Evolutionary conservation across 2,113 vertebrate species (phyloP), one percentile per base, ranked within the genome.

Genomic region (Peromyscus maniculatus): DNA sequence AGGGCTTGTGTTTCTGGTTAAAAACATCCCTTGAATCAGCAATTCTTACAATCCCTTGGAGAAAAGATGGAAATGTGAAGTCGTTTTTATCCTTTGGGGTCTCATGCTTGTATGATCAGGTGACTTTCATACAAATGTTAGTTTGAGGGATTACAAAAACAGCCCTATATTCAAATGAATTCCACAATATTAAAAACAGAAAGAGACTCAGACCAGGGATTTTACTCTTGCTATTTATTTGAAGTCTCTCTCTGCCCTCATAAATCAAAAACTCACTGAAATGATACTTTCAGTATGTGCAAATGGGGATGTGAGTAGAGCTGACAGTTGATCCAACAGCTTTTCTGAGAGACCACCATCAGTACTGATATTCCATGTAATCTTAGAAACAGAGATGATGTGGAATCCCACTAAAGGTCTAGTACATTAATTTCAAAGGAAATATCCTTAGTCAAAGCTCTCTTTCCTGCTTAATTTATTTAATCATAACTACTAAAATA

Each of bases 261-360:
- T 97, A 98, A 97, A 97, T 98, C 97, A 98, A 97, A 98, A 97
- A 90, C 94, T 97, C 87, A 94, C 93, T 72, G 96, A 96, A 96
- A 87, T 97, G 96, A 98, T 98, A 96, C 79, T 95, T 98, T 97
- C 96, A 97, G 95, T 95, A 87, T 98, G 96, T 97, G 91, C 10
- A 96, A 97, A 95, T 95, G 66, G 86, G 95, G 36, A 26, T 89
- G 7, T 17, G 75, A 77, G 17, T 33, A 75, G 31, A 89, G 36
- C 43, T 87, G 55, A 78, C 77, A 92, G 93, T 78, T 57, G 71
- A 83, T 59, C 62, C 36, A 64, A 11, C 31, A 91, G 82, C 93
- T 92, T 92, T 92, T 77, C 55, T 75, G 79, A 89, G 36, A 87
- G n/a, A 1, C 49, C 79, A 74, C 72, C 24, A 64, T 90, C 55